Evolutionary conservation across 64 coral and sea anemone genomes (phyloP).

Genomic region (Actinia equina): DNA sequence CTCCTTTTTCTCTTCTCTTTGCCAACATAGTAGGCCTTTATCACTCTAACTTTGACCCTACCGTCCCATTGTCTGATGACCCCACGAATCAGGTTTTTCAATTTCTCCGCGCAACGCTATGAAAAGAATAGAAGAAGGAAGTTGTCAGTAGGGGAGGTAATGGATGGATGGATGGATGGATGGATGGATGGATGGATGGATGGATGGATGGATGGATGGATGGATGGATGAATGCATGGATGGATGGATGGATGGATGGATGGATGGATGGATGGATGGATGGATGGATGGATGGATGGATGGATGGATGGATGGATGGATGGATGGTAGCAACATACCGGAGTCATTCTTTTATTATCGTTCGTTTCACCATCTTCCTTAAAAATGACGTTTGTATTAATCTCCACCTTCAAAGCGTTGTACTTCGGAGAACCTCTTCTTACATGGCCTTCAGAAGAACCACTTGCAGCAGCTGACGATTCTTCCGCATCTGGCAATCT

Average conservation of each 20-base stretch:
- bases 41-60: slow-evolving; percentile 62
- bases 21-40: slow-evolving; percentile 35
- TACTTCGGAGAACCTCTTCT: slow-evolving; percentile 40
- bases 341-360: slow-evolving; percentile 71
- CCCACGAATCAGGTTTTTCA: slow-evolving; percentile 4
- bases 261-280: background rate
- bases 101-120: slow-evolving; percentile 63
- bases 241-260: too few species aligned
- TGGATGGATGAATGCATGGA: background rate
- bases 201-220: too few species aligned
- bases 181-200: too few species aligned
- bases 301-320: too few species aligned
- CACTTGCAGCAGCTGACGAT: slow-evolving; percentile 49
- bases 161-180: too few species aligned
- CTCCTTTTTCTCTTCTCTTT: slow-evolving; percentile 12
- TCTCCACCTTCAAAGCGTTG: slow-evolving; percentile 31
- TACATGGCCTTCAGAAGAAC: slow-evolving; percentile 16
- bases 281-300: too few species aligned
- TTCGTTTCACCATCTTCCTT: slow-evolving; percentile 38
- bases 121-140: background rate
- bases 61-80: slow-evolving; percentile 43
- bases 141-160: too few species aligned
- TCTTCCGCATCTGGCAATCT: slow-evolving; percentile 42
- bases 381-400: slow-evolving; percentile 63
- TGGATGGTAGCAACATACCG: slow-evolving; percentile 38